Evolutionary conservation across 2,113 vertebrate species (phyloP), one percentile per base, ranked within the genome.

Genomic region (Petromus typicus): DNA sequence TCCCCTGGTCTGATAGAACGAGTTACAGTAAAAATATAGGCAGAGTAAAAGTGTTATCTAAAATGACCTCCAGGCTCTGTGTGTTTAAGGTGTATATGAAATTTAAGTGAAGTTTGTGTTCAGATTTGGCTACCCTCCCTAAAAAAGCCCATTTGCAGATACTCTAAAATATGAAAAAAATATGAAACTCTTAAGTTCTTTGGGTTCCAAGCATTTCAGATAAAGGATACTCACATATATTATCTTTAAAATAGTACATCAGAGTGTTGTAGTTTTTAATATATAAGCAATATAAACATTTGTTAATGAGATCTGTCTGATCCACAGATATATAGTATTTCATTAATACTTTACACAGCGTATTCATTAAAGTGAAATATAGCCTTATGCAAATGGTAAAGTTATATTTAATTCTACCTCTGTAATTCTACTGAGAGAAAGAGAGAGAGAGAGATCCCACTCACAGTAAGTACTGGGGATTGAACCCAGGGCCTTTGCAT

Each of bases 381-480:
- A 51, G 34, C 43, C n/a, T 27, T 61, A 51, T 37, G 63, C 51
- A n/a, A 91, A 83, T n/a, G 16, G 3, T 56, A 56, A n/a, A 64
- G 23, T 67, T 85, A 25, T 69, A 25, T 90, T 94, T 57, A 79
- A 82, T n/a, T n/a, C n/a, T n/a, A n/a, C n/a, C n/a, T n/a, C n/a
- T n/a, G n/a, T n/a, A n/a, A n/a, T n/a, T n/a, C n/a, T n/a, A n/a
- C n/a, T n/a, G n/a, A n/a, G n/a, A n/a, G n/a, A n/a, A n/a, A n/a
- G n/a, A n/a, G n/a, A n/a, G n/a, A n/a, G n/a, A n/a, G n/a, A n/a
- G n/a, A n/a, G n/a, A n/a, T n/a, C n/a, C n/a, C n/a, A n/a, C n/a
- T n/a, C n/a, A n/a, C n/a, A n/a, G 48, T 51, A 10, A 10, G 5
- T 73, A 27, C 71, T 43, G 40, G 40, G 40, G 40, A 73, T 45